Evolutionary conservation across 2,797 vertebrate genomes (phyloP).

Genomic region (Gouania willdenowi): DNA sequence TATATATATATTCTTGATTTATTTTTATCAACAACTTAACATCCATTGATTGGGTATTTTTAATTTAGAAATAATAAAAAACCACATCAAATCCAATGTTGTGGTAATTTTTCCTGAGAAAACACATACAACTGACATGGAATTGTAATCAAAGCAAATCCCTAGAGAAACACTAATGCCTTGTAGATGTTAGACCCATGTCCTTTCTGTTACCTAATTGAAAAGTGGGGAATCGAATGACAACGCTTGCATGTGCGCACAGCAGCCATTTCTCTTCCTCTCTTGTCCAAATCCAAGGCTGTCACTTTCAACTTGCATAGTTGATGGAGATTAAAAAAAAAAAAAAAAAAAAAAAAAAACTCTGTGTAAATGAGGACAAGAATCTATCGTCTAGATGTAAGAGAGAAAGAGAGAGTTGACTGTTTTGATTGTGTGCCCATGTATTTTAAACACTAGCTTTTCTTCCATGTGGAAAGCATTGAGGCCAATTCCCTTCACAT

Average conservation of each 20-base stretch:
- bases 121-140: conserved; percentile 11
- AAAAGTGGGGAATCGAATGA: conserved; percentile 41
- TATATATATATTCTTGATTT: no score
- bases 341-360: no score
- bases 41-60: not conserved
- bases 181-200: conserved; percentile 62
- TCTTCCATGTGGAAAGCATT: conserved; percentile 11
- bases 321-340: conserved; percentile 59
- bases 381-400: conserved; percentile 31
- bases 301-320: conserved; percentile 49
- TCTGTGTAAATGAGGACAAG: conserved; percentile 59
- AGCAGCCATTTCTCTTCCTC: conserved; percentile 37
- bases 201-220: conserved; percentile 66
- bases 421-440: conserved; percentile 14
- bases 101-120: conserved; percentile 30
- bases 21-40: no score
- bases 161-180: conserved; percentile 43
- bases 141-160: conserved; percentile 17
- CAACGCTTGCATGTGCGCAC: conserved; percentile 47
- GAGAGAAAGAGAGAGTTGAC: conserved; percentile 19
- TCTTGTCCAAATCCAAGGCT: conserved; percentile 30
- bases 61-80: no score
- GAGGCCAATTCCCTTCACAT: conserved; percentile 12
- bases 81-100: conserved; percentile 16
- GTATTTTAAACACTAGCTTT: conserved; percentile 30